A percentile compares a stretch with the other conserved stretches of the same genome.
Evolutionary conservation across 2,113 vertebrate genomes (phyloP).

Genomic region (Tinamus guttatus): DNA sequence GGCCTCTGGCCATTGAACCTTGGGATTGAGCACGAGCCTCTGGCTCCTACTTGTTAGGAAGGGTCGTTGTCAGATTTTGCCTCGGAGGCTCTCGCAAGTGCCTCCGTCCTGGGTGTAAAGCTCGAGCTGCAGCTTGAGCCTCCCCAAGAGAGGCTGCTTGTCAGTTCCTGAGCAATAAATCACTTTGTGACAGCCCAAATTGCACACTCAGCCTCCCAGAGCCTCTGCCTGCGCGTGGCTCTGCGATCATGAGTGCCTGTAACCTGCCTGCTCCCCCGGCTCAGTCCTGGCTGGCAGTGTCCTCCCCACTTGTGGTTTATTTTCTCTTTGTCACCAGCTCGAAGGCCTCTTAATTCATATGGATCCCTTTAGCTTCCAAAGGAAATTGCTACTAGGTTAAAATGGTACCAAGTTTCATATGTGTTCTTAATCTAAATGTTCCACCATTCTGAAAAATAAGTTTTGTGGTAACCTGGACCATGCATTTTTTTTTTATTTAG

Average conservation of each 20-base stretch:
- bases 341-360: neutral
- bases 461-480: fast-evolving
- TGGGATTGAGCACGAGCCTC: neutral
- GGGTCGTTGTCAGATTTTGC: neutral
- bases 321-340: neutral
- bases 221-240: neutral
- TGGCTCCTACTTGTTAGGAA: neutral
- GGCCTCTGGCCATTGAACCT: neutral
- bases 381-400: conserved; percentile 10
- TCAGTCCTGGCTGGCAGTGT: fast-evolving
- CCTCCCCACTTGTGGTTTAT: neutral
- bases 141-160: neutral
- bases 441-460: neutral
- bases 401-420: neutral
- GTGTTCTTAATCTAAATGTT: neutral
- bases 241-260: neutral
- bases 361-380: conserved; percentile 5
- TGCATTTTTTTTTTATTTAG: neutral
- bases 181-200: neutral
- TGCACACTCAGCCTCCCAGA: fast-evolving
- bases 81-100: neutral
- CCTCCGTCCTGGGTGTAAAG: neutral
- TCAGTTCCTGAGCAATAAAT: neutral
- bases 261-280: neutral
- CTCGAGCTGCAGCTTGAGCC: neutral